Evolutionary conservation across 1,140 invertebrate species (phyloP).

Genomic region (Neodiprion pinetum): DNA sequence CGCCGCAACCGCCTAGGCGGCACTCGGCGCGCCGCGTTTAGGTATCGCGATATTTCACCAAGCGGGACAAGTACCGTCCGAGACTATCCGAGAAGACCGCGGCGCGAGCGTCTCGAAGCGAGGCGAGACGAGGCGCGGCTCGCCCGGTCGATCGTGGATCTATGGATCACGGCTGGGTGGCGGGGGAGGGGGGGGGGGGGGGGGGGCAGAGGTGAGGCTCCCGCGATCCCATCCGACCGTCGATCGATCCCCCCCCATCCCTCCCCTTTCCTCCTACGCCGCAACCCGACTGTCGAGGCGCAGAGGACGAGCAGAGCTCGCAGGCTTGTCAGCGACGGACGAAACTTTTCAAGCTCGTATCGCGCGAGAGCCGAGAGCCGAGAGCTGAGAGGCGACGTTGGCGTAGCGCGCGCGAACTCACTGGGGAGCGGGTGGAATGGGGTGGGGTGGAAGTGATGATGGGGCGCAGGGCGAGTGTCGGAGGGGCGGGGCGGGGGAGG

Average conservation of each 20-base stretch:
- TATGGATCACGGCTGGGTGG: neutral
- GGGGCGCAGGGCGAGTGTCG: too few species aligned
- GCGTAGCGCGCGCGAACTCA: too few species aligned
- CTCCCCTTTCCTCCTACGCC: neutral
- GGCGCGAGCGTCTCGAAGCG: neutral
- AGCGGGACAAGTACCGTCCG: slow-evolving; percentile 1
- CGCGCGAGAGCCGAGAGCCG: neutral
- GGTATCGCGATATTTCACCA: slow-evolving; percentile 2
- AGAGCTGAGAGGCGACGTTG: neutral
- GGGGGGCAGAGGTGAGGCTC: neutral
- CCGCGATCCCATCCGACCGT: neutral
- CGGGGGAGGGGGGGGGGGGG: too few species aligned
- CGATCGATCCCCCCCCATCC: neutral
- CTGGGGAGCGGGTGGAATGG: too few species aligned
- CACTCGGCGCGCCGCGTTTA: slow-evolving; percentile 6
- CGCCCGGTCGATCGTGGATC: neutral
- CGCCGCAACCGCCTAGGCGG: slow-evolving; percentile 5
- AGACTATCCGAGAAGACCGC: neutral
- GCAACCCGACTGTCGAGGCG: neutral
- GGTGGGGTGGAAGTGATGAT: too few species aligned
- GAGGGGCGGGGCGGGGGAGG: too few species aligned
- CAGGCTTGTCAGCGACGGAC: neutral
- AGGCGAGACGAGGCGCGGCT: neutral
- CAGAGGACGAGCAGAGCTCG: neutral
- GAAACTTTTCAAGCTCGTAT: neutral